Evolutionary conservation across 2,888 invertebrate genomes (phyloP).

Genomic region (Nomada flava): DNA sequence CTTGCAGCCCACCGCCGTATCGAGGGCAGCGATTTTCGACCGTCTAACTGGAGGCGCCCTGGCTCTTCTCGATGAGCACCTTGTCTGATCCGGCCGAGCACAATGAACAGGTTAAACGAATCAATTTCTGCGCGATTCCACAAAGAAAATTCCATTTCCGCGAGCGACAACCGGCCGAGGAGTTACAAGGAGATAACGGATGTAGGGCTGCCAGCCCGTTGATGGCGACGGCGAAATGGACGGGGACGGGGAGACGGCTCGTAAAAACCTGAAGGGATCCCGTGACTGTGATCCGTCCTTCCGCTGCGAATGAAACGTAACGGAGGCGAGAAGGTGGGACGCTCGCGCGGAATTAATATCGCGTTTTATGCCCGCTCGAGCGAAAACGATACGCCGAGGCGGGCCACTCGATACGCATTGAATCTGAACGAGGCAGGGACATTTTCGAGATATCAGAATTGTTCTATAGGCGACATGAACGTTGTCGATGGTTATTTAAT

Average conservation of each 20-base stretch:
- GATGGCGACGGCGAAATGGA: constrained; percentile 33
- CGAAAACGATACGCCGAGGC: constrained; percentile 24
- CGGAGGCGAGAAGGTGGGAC: constrained; percentile 56
- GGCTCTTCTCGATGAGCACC: constrained; percentile 49
- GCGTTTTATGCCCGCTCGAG: constrained; percentile 39
- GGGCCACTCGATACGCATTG: constrained; percentile 20
- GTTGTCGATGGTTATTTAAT: too few species aligned
- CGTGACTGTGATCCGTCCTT: constrained; percentile 45
- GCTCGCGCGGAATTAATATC: constrained; percentile 64
- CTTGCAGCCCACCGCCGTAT: constrained; percentile 47
- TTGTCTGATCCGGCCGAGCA: constrained; percentile 73
- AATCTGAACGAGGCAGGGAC: constrained; percentile 17
- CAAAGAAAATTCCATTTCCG: constrained; percentile 79
- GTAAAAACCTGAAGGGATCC: constrained; percentile 70
- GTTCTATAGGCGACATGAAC: not conserved
- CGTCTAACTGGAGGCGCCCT: constrained; percentile 28
- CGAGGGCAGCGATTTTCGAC: constrained; percentile 63
- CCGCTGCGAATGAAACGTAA: constrained; percentile 33
- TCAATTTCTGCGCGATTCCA: constrained; percentile 80
- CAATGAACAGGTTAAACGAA: constrained; percentile 81
- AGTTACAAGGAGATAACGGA: constrained; percentile 54
- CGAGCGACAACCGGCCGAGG: constrained; percentile 61
- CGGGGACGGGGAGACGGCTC: constrained; percentile 40
- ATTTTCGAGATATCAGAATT: not conserved
- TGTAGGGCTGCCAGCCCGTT: constrained; percentile 32